Evolutionary conservation across 2,888 invertebrate species (phyloP).

Genomic region (Sicus ferrugineus): DNA sequence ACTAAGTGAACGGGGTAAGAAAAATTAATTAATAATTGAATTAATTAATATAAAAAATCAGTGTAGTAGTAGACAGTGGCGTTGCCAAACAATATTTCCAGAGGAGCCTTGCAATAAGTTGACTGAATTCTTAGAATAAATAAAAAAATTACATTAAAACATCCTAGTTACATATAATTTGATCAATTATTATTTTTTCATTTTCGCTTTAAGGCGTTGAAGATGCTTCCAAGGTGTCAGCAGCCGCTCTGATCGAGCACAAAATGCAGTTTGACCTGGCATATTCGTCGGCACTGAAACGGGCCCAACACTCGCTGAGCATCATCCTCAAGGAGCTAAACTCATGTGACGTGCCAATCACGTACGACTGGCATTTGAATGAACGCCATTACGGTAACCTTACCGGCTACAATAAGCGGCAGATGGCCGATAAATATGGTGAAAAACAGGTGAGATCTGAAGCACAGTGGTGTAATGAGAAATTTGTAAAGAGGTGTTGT

Average conservation of each 20-base stretch:
- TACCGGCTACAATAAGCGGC: constrained; percentile 84
- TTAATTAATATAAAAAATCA: too few species aligned
- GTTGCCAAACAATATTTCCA: too few species aligned
- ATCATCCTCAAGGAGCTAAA: constrained; percentile 73
- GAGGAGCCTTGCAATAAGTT: too few species aligned
- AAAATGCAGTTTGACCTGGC: constrained; percentile 79
- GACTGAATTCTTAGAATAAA: too few species aligned
- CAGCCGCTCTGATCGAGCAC: constrained; percentile 76
- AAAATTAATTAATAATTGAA: background rate
- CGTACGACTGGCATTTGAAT: constrained; percentile 83
- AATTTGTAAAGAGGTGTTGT: too few species aligned
- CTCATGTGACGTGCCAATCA: constrained; percentile 73
- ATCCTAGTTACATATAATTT: background rate
- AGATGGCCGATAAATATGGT: constrained; percentile 85
- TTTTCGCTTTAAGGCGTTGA: constrained; percentile 52
- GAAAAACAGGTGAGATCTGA: constrained; percentile 73
- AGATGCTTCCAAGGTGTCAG: constrained; percentile 64
- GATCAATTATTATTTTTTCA: background rate
- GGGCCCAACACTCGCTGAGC: constrained; percentile 79
- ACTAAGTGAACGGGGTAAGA: constrained; percentile 73
- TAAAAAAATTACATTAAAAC: too few species aligned
- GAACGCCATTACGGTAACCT: constrained; percentile 89
- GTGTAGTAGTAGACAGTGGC: too few species aligned
- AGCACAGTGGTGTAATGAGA: too few species aligned
- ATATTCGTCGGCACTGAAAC: constrained; percentile 80